Conservation (phyloP, 2,888 invertebrate species). For the Diarsia brunnea region DNA sequence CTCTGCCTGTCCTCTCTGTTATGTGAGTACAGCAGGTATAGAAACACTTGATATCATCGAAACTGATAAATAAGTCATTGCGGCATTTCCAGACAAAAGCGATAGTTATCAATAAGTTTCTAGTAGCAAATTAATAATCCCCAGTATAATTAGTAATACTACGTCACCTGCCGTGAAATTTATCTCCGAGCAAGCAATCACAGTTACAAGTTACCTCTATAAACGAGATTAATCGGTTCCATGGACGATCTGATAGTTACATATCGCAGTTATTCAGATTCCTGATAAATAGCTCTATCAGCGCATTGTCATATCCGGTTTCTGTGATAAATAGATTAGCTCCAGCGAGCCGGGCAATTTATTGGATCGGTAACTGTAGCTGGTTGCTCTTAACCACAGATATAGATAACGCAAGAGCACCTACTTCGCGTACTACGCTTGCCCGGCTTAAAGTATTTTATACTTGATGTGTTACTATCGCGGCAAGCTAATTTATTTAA, state of each 20-base stretch:
- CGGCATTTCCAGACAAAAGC: neutral
- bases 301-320: conserved; percentile 50
- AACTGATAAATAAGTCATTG: neutral
- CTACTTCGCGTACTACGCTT: no score
- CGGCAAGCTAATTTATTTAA: no score
- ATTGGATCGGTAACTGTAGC: conserved; percentile 14
- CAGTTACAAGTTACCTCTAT: conserved; percentile 5
- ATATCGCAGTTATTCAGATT: conserved; percentile 39
- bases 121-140: conserved; percentile 13
- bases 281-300: conserved; percentile 55
- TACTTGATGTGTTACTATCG: no score
- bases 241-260: conserved; percentile 13
- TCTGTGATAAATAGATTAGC: conserved; percentile 50
- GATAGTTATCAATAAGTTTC: conserved; percentile 4
- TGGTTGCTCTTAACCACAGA: neutral
- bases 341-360: conserved; percentile 32
- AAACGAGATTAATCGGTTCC: conserved; percentile 29
- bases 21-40: neutral
- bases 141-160: neutral
- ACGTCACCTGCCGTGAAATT: conserved; percentile 21
- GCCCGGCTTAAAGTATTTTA: no score
- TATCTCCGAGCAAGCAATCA: conserved; percentile 20
- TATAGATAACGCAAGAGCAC: no score
- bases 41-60: neutral
- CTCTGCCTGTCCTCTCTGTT: neutral